phyloP scores from a whole-genome alignment of 2,797 vertebrate genomes.

The Ateles fusciceps region DNA sequence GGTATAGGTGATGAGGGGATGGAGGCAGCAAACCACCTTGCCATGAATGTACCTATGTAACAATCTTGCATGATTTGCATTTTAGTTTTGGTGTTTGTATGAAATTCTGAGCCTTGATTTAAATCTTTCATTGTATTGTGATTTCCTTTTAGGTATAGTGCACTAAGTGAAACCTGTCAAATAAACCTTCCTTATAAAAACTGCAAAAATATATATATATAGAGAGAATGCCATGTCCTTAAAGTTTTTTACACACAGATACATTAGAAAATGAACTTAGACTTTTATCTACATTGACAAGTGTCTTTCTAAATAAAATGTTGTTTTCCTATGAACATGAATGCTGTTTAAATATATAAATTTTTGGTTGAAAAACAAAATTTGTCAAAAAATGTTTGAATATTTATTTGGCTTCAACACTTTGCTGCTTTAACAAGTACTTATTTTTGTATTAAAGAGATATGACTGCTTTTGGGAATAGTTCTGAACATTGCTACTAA shows the following conservation, averaged over 20 bases:
- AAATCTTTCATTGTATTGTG: constrained; percentile 87
- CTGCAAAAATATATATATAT: constrained; percentile 54
- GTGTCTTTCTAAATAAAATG: background rate
- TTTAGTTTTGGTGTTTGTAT: constrained; percentile 87
- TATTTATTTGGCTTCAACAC: background rate
- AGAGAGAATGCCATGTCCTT: background rate
- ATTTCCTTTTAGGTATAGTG: constrained; percentile 89
- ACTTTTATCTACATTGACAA: background rate
- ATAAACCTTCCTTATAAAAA: constrained; percentile 89
- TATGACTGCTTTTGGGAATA: background rate
- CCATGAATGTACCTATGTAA: too few relatives aligned
- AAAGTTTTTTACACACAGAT: background rate
- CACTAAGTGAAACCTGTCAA: constrained; percentile 89
- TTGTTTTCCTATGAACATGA: background rate
- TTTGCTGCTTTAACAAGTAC: background rate
- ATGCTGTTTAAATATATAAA: background rate
- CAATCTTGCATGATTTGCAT: background rate
- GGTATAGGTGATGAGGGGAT: too few relatives aligned
- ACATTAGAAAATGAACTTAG: background rate
- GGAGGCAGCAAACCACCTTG: too few relatives aligned
- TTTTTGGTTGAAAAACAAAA: background rate
- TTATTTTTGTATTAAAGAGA: background rate
- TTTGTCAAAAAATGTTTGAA: background rate
- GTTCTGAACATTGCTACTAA: background rate
- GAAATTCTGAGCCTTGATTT: constrained; percentile 88